A percentile compares a stretch with the other conserved stretches of the same genome.
phyloP scores from a whole-genome alignment of 1,140 invertebrate genomes.

The Paracyclopina nana region DNA sequence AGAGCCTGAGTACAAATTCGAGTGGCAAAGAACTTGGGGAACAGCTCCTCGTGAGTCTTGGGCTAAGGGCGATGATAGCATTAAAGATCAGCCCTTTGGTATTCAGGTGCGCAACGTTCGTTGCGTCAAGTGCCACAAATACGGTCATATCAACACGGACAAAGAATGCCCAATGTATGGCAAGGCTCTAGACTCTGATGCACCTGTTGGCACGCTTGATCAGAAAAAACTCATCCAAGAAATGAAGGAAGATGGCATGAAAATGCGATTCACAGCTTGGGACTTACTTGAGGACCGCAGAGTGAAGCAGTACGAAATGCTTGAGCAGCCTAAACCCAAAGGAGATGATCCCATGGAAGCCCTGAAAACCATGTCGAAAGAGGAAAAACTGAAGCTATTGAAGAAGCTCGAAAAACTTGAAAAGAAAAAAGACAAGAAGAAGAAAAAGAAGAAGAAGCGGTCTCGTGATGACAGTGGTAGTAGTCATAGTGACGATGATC shows the following conservation, averaged over 20 bases:
- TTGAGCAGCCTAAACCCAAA: slow-evolving; percentile 20
- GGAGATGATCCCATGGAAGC: slow-evolving; percentile 39
- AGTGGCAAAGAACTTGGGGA: slow-evolving; percentile 89
- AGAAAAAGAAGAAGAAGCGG: slow-evolving; percentile 2
- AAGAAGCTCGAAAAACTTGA: slow-evolving; percentile 50
- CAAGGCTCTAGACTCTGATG: slow-evolving; percentile 39
- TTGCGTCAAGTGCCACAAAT: slow-evolving; percentile 96
- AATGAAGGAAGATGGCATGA: slow-evolving; percentile 58
- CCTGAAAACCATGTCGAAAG: slow-evolving; percentile 52
- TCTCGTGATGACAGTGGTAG: no score
- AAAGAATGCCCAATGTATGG: slow-evolving; percentile 85
- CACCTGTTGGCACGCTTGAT: slow-evolving; percentile 33
- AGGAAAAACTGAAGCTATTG: slow-evolving; percentile 72
- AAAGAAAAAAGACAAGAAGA: slow-evolving; percentile 31
- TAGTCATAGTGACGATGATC: no score
- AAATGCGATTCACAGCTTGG: slow-evolving; percentile 79
- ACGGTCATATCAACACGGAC: slow-evolving; percentile 98
- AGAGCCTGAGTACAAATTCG: slow-evolving; percentile 94
- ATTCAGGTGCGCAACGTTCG: slow-evolving; percentile 92
- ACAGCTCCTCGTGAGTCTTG: slow-evolving; percentile 83
- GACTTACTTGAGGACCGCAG: slow-evolving; percentile 50
- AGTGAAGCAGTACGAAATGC: slow-evolving; percentile 34
- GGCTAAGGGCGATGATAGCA: slow-evolving; percentile 73
- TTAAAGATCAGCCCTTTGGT: slow-evolving; percentile 95
- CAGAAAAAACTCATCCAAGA: slow-evolving; percentile 31